Evolutionary conservation across 2,797 vertebrate genomes (phyloP).

Genomic region (Gouania willdenowi): DNA sequence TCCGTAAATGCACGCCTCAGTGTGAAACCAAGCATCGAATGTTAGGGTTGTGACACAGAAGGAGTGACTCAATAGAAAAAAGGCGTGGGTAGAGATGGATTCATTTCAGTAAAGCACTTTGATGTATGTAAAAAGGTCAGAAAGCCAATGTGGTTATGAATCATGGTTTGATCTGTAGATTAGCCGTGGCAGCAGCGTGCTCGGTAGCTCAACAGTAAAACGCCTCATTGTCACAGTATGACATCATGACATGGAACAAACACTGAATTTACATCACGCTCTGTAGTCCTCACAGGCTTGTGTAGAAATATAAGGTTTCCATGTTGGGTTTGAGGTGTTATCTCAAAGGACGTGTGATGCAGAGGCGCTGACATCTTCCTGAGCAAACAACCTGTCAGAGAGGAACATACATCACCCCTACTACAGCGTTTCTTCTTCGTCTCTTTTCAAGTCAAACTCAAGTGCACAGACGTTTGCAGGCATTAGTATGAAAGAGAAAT

Average conservation of each 20-base stretch:
- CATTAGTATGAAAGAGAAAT: constrained; percentile 10
- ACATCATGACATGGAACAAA: too few species aligned
- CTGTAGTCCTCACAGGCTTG: constrained; percentile 5
- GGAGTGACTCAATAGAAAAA: constrained; percentile 54
- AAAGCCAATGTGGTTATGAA: constrained; percentile 45
- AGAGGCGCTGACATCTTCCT: constrained; percentile 29
- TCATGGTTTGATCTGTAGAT: constrained; percentile 20
- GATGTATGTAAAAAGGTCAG: constrained; percentile 35
- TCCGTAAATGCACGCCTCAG: constrained; percentile 48
- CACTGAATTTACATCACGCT: constrained; percentile 12
- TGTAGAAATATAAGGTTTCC: constrained; percentile 10
- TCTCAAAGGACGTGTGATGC: constrained; percentile 23
- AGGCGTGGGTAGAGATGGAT: not conserved
- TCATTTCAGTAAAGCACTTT: constrained; percentile 21
- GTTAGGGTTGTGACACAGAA: constrained; percentile 37
- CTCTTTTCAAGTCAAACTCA: constrained; percentile 17
- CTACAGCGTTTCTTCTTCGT: constrained; percentile 8
- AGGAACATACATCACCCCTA: constrained; percentile 15
- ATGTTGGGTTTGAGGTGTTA: constrained; percentile 9
- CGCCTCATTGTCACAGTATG: not conserved
- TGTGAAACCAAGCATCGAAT: constrained; percentile 63
- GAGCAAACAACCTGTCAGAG: constrained; percentile 41
- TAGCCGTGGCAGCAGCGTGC: constrained; percentile 10
- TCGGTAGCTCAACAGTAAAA: constrained; percentile 22
- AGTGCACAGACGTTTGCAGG: constrained; percentile 15